Evolutionary conservation across 2,113 vertebrate species (phyloP).

Genomic region (Hyaena hyaena): DNA sequence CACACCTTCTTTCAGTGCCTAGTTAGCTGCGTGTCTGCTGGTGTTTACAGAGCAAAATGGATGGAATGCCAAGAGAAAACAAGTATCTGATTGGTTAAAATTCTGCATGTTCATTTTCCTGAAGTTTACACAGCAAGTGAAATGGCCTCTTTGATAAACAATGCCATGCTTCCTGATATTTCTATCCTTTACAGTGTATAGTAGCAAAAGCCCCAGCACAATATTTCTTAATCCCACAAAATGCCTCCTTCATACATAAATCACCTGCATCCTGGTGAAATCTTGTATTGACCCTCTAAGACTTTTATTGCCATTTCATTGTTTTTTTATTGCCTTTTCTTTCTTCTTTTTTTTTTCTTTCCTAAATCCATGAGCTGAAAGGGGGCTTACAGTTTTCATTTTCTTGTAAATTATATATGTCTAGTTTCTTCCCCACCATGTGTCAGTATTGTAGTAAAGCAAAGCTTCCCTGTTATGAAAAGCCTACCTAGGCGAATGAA

Average conservation of each 20-base stretch:
- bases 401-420: conserved; percentile 22
- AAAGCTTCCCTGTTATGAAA: background rate
- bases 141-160: conserved; percentile 38
- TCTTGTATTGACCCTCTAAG: background rate
- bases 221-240: background rate
- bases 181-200: background rate
- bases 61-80: background rate
- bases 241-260: background rate
- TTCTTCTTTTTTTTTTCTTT: background rate
- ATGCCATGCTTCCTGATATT: background rate
- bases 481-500: background rate
- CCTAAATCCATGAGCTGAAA: conserved; percentile 28
- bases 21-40: background rate
- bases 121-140: conserved; percentile 53
- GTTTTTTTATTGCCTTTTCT: conserved; percentile 46
- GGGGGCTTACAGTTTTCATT: conserved; percentile 55
- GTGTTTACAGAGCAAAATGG: conserved; percentile 4
- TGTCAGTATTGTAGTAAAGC: background rate
- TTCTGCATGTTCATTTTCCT: background rate
- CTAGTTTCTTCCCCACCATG: background rate
- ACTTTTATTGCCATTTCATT: conserved; percentile 57
- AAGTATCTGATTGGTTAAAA: background rate
- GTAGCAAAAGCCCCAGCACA: background rate
- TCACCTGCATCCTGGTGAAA: background rate
- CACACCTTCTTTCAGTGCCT: background rate